Evolutionary conservation across 2,113 vertebrate genomes (phyloP).

Genomic region (Xiphias gladius): DNA sequence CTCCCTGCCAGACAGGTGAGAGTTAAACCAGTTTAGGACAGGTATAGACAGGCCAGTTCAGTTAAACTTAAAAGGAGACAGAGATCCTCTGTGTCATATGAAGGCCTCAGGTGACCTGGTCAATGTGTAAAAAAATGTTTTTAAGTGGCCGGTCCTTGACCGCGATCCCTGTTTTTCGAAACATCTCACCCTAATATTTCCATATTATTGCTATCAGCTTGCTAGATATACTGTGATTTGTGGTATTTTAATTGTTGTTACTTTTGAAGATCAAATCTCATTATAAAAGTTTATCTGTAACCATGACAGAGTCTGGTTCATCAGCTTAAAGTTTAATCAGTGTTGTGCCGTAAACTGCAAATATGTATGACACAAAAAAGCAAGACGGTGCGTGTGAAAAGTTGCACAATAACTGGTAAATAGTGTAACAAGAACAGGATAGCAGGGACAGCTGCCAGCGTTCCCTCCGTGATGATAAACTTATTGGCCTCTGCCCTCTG

Average conservation of each 20-base stretch:
- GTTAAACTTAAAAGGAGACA: conserved; percentile 48
- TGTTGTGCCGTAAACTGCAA: background rate
- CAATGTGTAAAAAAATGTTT: conserved; percentile 12
- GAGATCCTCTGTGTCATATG: conserved; percentile 40
- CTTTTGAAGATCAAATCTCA: background rate
- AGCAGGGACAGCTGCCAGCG: conserved; percentile 44
- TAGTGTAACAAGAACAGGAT: conserved; percentile 42
- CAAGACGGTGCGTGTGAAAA: background rate
- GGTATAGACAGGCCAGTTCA: conserved; percentile 65
- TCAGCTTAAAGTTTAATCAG: background rate
- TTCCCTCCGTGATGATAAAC: conserved; percentile 69
- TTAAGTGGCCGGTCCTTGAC: background rate
- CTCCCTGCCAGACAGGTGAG: conserved; percentile 22
- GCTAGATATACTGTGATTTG: background rate
- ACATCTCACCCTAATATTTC: background rate
- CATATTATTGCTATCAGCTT: background rate
- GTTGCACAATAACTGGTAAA: conserved; percentile 40
- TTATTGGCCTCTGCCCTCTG: conserved; percentile 57
- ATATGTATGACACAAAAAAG: conserved; percentile 3
- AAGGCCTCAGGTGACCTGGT: conserved; percentile 17
- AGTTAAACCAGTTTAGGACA: conserved; percentile 67
- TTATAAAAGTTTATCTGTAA: background rate
- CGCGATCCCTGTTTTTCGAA: too few species aligned
- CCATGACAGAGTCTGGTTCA: background rate
- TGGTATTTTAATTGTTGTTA: background rate